Evolutionary conservation across 2,113 vertebrate genomes (phyloP), one percentile per base, ranked within the genome.

Genomic region (Siniperca chuatsi): DNA sequence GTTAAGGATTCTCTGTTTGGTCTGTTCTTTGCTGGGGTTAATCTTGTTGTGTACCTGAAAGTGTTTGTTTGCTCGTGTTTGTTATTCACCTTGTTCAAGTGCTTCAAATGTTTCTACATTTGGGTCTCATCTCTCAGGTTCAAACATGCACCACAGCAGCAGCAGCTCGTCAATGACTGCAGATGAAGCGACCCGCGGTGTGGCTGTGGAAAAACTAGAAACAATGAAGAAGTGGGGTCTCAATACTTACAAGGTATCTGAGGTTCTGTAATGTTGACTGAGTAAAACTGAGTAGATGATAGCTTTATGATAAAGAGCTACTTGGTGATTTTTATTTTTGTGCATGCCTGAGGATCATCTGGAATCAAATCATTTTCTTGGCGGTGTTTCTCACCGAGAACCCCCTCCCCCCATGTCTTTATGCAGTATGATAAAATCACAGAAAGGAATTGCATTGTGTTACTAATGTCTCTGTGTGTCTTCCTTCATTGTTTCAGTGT

Each of bases 131-230:
- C 20, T 66, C 15, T 76, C 93, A 99, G 98, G 98, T 37, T 90
- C 97, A 0, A 96, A 92, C 92, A 96, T 98, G 94, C 97, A 97
- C 86, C 96, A 96, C 71, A 95, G 97, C 6, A 95, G 95, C 84
- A 96, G 94, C 93, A 91, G 95, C 15, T 89, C 95, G 2, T 94
- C 97, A 0, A 21, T 94, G 2, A 82, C 88, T 0, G 93, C 95
- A 0, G 97, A 99, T 15, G 98, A 99, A 29, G 87, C 96, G 0
- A 93, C 95, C 10, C 95, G 96, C 0, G 98, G 98, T 0, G 95
- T 99, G 1, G 98, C 98, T 0, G 98, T 97, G 86, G 98, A 99
- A 90, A 99, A 99, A 90, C 96, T 99, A 8, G 98, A 99, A 90
- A 96, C 97, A 0, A 90, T 99, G 92, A 98, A 97, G 94, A 98